Evolutionary conservation across 2,113 vertebrate genomes (phyloP).

Genomic region (Speoplatyrhinus poulsoni): DNA sequence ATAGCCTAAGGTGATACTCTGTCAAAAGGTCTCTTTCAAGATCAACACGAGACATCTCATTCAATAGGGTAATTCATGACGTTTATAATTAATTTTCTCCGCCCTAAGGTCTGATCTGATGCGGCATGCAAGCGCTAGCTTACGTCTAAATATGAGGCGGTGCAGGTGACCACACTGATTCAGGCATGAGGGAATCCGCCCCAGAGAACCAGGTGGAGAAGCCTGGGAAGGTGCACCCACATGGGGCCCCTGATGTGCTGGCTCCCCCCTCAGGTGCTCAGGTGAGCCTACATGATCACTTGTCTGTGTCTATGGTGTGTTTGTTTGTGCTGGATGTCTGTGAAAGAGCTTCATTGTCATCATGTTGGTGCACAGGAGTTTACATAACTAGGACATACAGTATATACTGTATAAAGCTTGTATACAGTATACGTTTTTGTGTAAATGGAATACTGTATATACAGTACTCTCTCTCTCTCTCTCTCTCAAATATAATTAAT

Average conservation of each 20-base stretch:
- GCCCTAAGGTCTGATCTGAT: conserved; percentile 24
- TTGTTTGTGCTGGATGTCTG: background rate
- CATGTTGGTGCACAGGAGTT: background rate
- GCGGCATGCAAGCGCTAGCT: conserved; percentile 9
- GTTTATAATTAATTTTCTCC: conserved; percentile 59
- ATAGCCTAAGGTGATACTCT: conserved; percentile 43
- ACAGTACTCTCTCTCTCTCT: conserved; percentile 5
- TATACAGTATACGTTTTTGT: too few relatives aligned
- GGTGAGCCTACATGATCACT: conserved; percentile 66
- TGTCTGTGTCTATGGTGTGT: conserved; percentile 30
- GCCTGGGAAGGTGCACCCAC: conserved; percentile 48
- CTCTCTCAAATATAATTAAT: conserved; percentile 29
- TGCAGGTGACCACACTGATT: conserved; percentile 56
- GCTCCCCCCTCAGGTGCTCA: conserved; percentile 66
- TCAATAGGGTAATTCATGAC: conserved; percentile 63
- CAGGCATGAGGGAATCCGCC: conserved; percentile 54
- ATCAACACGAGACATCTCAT: conserved; percentile 57
- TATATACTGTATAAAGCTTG: too few relatives aligned
- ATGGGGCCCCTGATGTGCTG: conserved; percentile 39
- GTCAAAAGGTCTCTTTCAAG: conserved; percentile 46
- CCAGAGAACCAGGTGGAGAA: conserved; percentile 68
- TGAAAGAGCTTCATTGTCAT: background rate
- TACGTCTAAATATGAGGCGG: conserved; percentile 19
- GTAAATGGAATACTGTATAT: background rate
- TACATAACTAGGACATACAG: background rate